phyloP scores from a whole-genome alignment of 2,888 invertebrate genomes.

The Schizotus pectinicornis region DNA sequence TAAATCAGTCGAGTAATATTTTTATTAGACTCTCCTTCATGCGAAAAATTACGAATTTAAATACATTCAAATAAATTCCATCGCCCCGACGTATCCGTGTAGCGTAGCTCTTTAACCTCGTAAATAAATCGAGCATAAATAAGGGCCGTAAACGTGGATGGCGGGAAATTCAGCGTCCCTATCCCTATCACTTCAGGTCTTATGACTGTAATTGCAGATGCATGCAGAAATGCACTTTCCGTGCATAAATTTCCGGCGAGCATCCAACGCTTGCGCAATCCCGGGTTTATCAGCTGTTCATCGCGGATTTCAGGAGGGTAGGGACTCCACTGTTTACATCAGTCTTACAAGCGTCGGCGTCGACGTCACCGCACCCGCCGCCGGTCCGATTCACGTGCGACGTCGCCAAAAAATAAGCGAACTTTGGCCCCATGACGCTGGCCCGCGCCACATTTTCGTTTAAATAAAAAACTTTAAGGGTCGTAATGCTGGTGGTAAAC shows the following conservation, averaged over 20 bases:
- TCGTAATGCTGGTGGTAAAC: conserved; percentile 17
- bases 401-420: background rate
- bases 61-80: conserved; percentile 3
- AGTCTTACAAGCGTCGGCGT: conserved; percentile 8
- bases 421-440: background rate
- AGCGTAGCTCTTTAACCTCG: no score
- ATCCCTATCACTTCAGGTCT: background rate
- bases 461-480: background rate
- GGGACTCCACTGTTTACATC: conserved; percentile 25
- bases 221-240: conserved; percentile 17
- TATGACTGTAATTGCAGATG: conserved; percentile 3
- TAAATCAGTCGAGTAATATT: no score
- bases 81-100: background rate
- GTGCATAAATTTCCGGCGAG: conserved; percentile 5
- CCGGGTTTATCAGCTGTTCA: conserved; percentile 24
- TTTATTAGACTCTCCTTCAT: background rate
- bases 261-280: conserved; percentile 28
- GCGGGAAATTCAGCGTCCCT: background rate
- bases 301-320: conserved; percentile 11
- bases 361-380: background rate
- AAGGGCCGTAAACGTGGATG: conserved; percentile 4
- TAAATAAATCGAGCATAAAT: no score
- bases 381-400: background rate
- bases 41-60: conserved; percentile 1
- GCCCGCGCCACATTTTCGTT: background rate